Conservation (phyloP, 2,113 vertebrate genomes). For the Hylia prasina region DNA sequence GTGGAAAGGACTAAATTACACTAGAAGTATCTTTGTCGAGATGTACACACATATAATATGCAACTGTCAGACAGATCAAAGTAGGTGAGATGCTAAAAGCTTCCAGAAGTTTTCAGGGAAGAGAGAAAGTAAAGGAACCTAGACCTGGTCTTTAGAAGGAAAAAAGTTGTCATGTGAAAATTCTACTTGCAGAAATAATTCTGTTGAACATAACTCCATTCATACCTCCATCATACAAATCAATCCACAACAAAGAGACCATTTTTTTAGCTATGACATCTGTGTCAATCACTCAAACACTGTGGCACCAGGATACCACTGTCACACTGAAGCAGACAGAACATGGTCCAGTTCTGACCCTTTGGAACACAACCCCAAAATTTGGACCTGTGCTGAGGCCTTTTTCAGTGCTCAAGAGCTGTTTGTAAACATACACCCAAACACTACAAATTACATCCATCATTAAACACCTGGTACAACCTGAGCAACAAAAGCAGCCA, state of each 20-base stretch:
- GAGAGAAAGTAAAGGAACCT: background rate
- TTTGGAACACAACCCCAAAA: background rate
- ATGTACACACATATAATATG: background rate
- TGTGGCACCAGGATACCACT: background rate
- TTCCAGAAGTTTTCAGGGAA: background rate
- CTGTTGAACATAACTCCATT: background rate
- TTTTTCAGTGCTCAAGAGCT: background rate
- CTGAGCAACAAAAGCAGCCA: background rate
- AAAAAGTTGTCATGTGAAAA: background rate
- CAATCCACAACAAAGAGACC: background rate
- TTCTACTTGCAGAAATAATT: background rate
- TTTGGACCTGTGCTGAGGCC: background rate
- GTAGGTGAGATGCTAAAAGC: background rate
- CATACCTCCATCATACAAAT: background rate
- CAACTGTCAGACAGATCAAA: background rate
- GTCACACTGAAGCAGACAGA: background rate
- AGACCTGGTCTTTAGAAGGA: background rate
- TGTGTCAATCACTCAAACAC: background rate
- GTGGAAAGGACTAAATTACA: background rate
- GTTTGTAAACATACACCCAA: background rate
- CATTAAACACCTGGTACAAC: background rate
- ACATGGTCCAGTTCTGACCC: background rate
- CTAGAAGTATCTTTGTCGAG: background rate
- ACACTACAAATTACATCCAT: background rate
- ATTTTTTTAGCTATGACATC: background rate